phyloP scores from a whole-genome alignment of 2,888 invertebrate genomes.

The Tridacna crocea region DNA sequence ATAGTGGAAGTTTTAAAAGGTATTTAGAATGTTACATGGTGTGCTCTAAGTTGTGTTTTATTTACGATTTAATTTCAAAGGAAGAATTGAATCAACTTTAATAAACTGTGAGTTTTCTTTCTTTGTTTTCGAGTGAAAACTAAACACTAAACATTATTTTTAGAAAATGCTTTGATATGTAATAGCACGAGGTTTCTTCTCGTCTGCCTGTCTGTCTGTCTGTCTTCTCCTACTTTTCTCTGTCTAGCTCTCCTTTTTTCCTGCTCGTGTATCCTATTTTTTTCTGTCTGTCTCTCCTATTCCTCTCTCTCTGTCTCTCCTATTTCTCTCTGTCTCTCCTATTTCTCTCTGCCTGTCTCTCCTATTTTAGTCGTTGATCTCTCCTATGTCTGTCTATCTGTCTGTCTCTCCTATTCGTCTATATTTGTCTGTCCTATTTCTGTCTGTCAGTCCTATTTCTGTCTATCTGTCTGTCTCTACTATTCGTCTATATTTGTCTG shows the following conservation, averaged over 20 bases:
- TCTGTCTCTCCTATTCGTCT: constrained; percentile 9
- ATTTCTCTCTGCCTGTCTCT: not conserved
- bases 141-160: too few relatives aligned
- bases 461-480: not conserved
- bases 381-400: not conserved
- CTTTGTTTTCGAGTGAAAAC: too few relatives aligned
- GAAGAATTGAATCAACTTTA: too few relatives aligned
- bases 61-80: too few relatives aligned
- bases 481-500: not conserved
- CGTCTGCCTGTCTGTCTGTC: not conserved
- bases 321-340: not conserved
- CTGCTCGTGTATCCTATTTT: not conserved
- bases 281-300: not conserved
- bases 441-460: not conserved
- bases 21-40: too few relatives aligned
- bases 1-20: too few relatives aligned
- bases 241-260: not conserved
- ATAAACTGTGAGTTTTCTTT: too few relatives aligned
- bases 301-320: not conserved
- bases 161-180: too few relatives aligned
- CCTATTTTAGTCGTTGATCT: not conserved
- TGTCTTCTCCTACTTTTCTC: not conserved
- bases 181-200: not conserved
- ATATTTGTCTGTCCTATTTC: not conserved
- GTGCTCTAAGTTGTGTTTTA: too few relatives aligned